Conservation (phyloP, 2,888 invertebrate species). For the Vannuccia rotundouncinata region DNA sequence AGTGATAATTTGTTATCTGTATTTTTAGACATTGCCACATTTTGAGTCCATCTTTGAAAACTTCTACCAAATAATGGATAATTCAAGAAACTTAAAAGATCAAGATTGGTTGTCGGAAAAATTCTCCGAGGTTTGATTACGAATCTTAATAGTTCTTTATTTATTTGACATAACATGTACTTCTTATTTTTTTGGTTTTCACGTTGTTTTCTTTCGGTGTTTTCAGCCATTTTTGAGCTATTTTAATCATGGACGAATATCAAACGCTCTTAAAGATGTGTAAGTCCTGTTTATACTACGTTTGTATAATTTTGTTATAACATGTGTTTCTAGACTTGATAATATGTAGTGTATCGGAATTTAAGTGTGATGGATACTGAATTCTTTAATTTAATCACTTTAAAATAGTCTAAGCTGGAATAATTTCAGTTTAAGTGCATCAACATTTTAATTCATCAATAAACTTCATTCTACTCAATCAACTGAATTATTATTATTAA, state of each 20-base stretch:
- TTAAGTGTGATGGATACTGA: too few relatives aligned
- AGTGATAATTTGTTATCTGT: neutral
- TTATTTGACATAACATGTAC: neutral
- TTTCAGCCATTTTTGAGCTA: neutral
- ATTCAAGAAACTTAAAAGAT: neutral
- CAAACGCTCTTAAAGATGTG: neutral
- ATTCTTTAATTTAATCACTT: too few relatives aligned
- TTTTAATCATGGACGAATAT: neutral
- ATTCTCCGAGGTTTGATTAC: neutral
- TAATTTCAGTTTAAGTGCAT: too few relatives aligned
- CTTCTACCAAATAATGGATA: neutral
- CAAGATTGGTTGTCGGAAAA: neutral
- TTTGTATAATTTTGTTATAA: too few relatives aligned
- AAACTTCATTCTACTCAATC: too few relatives aligned
- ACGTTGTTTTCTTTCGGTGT: neutral
- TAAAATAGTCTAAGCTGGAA: too few relatives aligned
- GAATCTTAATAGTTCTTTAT: neutral
- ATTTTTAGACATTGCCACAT: neutral
- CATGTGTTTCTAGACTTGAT: too few relatives aligned
- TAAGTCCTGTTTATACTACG: too few relatives aligned
- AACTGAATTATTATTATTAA: too few relatives aligned
- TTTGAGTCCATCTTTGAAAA: neutral
- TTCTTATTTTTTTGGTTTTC: neutral
- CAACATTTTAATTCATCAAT: too few relatives aligned
- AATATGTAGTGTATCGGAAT: too few relatives aligned